Evolutionary conservation across 2,113 vertebrate genomes (phyloP).

Genomic region (Madoqua kirkii): DNA sequence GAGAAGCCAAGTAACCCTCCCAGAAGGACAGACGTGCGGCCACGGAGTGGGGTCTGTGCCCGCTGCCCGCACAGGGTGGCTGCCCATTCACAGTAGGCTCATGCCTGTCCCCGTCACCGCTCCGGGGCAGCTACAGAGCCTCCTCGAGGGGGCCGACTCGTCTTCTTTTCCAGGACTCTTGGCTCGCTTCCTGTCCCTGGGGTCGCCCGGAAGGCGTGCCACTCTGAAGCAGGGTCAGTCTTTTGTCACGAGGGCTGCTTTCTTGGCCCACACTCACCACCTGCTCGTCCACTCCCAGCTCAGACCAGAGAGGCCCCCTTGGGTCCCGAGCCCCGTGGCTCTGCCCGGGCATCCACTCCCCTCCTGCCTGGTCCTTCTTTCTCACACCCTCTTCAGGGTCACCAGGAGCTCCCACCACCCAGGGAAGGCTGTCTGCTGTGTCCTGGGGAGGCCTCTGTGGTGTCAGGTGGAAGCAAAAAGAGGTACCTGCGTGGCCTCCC

Average conservation of each 20-base stretch:
- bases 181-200: not conserved
- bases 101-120: not conserved
- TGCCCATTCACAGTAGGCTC: not conserved
- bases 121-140: not conserved
- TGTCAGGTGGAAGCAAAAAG: not conserved
- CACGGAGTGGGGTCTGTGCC: not conserved
- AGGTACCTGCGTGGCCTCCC: not conserved
- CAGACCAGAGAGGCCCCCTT: not conserved
- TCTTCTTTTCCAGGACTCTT: not conserved
- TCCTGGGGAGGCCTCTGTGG: not conserved
- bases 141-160: not conserved
- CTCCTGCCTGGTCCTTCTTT: not conserved
- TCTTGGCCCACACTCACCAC: not conserved
- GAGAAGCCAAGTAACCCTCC: not conserved
- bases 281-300: not conserved
- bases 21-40: not conserved
- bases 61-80: not conserved
- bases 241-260: not conserved
- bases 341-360: not conserved
- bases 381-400: not conserved
- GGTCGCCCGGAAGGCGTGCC: not conserved
- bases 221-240: not conserved
- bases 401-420: not conserved
- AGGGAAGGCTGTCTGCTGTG: not conserved
- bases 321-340: not conserved